These are phyloP conservation scores for Cathartes aura DNA, from an alignment of 2,113 vertebrate species.

Conservation along the genomic window DNA sequence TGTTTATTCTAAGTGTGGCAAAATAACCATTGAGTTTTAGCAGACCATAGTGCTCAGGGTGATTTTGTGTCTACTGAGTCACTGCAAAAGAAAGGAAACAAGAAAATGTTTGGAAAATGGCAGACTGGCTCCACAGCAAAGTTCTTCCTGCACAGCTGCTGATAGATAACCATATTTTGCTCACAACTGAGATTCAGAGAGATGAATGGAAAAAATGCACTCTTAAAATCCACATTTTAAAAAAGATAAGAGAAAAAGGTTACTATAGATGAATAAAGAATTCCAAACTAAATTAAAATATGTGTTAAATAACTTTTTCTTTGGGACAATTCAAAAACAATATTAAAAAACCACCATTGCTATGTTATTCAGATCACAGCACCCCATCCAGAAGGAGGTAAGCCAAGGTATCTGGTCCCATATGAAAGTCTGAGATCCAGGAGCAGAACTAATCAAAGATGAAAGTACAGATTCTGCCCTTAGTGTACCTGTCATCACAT, in stretches of 20 bases:
- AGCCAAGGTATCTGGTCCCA: neutral
- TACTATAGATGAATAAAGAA: neutral
- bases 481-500: neutral
- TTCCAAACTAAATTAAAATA: neutral
- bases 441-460: neutral
- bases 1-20: neutral
- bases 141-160: neutral
- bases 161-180: neutral
- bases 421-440: neutral
- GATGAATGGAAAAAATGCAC: neutral
- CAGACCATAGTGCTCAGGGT: neutral
- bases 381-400: neutral
- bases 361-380: neutral
- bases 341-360: neutral
- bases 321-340: neutral
- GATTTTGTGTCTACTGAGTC: neutral
- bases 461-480: neutral
- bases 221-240: neutral
- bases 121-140: neutral
- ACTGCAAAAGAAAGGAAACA: neutral
- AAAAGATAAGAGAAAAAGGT: neutral
- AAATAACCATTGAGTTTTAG: neutral
- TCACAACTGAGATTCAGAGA: neutral
- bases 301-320: neutral
- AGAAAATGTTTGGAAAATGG: neutral